Conservation (phyloP, 2,113 vertebrate genomes). For the Dendropsophus ebraccatus region DNA sequence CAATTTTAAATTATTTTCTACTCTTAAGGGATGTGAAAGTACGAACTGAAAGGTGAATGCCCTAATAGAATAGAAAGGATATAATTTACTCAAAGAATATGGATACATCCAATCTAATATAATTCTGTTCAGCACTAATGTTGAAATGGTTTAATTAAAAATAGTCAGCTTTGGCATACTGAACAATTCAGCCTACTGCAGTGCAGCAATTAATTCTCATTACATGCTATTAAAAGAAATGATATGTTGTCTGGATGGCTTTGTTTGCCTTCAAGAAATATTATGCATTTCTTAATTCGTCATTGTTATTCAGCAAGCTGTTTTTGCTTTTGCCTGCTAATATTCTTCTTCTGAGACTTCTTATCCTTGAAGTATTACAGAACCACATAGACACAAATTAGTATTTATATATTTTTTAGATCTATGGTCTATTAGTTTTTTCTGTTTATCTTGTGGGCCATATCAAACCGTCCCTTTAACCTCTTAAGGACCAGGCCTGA, state of each 20-base stretch:
- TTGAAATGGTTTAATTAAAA: slow-evolving; percentile 32
- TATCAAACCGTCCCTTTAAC: background rate
- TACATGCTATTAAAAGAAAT: slow-evolving; percentile 53
- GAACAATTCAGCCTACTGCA: slow-evolving; percentile 29
- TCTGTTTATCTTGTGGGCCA: background rate
- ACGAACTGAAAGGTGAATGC: background rate
- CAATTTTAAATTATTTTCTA: background rate
- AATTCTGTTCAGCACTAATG: slow-evolving; percentile 32
- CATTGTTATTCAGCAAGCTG: slow-evolving; percentile 35
- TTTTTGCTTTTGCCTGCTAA: slow-evolving; percentile 9
- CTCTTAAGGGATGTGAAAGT: background rate
- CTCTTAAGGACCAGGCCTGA: too few species aligned
- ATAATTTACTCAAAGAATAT: slow-evolving; percentile 8
- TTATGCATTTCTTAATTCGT: slow-evolving; percentile 44
- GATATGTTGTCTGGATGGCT: slow-evolving; percentile 27
- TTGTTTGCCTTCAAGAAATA: slow-evolving; percentile 44
- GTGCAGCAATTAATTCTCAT: slow-evolving; percentile 50
- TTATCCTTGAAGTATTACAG: background rate
- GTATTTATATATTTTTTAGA: background rate
- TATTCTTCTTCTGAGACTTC: background rate
- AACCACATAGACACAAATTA: slow-evolving; percentile 1
- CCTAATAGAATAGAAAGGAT: background rate
- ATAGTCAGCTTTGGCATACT: slow-evolving; percentile 27
- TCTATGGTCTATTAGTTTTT: background rate
- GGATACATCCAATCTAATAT: slow-evolving; percentile 18